Base-by-base conservation (phyloP, 1,140 invertebrate genomes). In the Carposina sasakii region DNA sequence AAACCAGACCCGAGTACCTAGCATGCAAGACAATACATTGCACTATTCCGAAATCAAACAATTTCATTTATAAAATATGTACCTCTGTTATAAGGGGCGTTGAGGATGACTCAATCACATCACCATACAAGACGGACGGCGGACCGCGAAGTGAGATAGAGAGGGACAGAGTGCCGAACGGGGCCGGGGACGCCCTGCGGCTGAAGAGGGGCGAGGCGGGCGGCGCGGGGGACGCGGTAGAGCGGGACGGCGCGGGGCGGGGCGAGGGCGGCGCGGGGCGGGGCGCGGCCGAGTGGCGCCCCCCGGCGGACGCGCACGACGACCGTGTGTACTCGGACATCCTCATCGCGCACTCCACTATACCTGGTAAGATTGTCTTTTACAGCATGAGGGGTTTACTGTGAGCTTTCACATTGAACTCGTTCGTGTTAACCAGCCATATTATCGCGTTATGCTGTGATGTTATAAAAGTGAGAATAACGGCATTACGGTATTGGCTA, bases 301-400 rank as follows among this genome's bases (percentile, higher is more conserved):
- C 33, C 16, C 43, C 20, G 15, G 34, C 33, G 36, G 43, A 16
- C 31, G 40, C 16, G 24, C 39, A 36, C 22, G 45, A 34, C 19
- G 56, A 61, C 48, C 72, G 86, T 34, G 85, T 88, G 24, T 88
- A 86, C 67, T 86, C 86, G 10, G 91, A 94, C 73, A 89, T 90
- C 24, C 67, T 93, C 9, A 85, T 92, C 23, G 89, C 87, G 24
- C 87, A 92, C 76, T 89, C 91, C 17, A 93, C 90, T 4, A 58
- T 90, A 1, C 87, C 89, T 12, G 88, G 86, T 87, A 26, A 24
- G 39, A 24, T 2, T 16, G 3, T n/a, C 24, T 40, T 21, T 12
- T 34, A 6, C 8, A 10, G n/a, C n/a, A n/a, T n/a, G n/a, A n/a
- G n/a, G n/a, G n/a, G n/a, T n/a, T n/a, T n/a, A n/a, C n/a, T n/a